phyloP scores from a whole-genome alignment of 2,113 vertebrate species.

The Nothoprocta perdicaria region DNA sequence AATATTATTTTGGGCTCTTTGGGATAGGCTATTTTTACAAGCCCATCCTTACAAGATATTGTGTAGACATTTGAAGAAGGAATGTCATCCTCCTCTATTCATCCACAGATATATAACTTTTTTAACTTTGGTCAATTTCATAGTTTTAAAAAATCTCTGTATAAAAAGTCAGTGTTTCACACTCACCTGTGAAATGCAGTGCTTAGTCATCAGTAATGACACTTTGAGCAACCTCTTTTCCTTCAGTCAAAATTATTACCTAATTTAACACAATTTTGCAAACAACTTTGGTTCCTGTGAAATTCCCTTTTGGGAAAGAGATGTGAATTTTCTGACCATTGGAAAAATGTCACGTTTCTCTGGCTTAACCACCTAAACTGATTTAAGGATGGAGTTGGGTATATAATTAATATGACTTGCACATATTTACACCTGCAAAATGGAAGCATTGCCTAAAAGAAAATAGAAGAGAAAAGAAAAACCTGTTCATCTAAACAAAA shows the following conservation, averaged over 20 bases:
- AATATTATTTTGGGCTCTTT: neutral
- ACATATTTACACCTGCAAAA: neutral
- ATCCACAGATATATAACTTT: neutral
- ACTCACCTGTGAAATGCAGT: neutral
- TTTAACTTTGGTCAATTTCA: neutral
- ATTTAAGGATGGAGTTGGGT: neutral
- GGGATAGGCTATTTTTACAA: neutral
- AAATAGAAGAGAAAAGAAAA: neutral
- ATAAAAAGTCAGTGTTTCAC: neutral
- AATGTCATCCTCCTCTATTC: neutral
- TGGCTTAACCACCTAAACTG: neutral
- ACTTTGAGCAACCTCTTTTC: neutral
- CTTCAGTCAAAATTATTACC: neutral
- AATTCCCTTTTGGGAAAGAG: neutral
- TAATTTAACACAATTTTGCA: neutral
- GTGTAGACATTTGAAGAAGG: neutral
- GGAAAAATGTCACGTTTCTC: neutral
- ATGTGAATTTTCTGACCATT: neutral
- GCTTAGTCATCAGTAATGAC: neutral
- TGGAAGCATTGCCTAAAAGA: neutral
- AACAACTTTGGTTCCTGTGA: constrained; percentile 11
- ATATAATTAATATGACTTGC: neutral
- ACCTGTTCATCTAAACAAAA: neutral
- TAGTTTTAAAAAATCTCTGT: neutral
- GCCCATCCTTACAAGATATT: neutral